Base-by-base conservation (phyloP, 2,113 vertebrate species). In the Gymnarchus niloticus region DNA sequence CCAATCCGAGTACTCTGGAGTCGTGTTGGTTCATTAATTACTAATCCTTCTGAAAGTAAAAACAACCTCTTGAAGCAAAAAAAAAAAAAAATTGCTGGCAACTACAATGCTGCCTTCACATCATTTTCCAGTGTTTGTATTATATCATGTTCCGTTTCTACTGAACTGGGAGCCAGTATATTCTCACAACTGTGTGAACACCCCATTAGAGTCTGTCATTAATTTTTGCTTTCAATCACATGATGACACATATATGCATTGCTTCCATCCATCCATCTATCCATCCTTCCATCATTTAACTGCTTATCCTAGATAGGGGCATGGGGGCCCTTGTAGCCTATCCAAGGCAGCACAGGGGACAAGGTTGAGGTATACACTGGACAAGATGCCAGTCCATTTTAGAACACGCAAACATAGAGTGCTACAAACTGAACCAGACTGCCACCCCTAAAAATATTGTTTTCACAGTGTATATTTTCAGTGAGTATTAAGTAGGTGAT, bases 151-250 rank as follows among this genome's bases (percentile, higher is more conserved):
- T 41, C 33, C 51, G 49, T 23, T 46, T 23, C 48, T 85, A 21
- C 9, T 3, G 81, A 83, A 33, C 14, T 37, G 9, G 19, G 56
- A 12, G 49, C 33, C 61, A 28, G 86, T 61, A 88, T 81, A 61
- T 89, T 84, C 88, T 81, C 86, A 6, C 65, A 46, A n/a, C 73
- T 81, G 56, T 92, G 90, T 90, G 89, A 93, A 90, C 85, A 83
- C 85, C 41, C 73, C 17, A 19, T 10, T 17, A 78, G 44, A 48
- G 73, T 69, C 37, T 37, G 61, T 37, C 28, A 25, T 19, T 10
- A 14, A 33, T 37, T 25, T 37, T 69, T 54, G 33, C 37, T 25
- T 69, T 69, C 6, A 10, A 37, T 69, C 4, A 3, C 61, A 69
- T 33, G 37, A 69, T 69, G 28, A 37, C 28, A 69, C 33, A 69